A percentile compares a stretch with the other conserved stretches of the same genome.
Conservation (phyloP, 1,140 invertebrate species). For the Tachypleus tridentatus region DNA sequence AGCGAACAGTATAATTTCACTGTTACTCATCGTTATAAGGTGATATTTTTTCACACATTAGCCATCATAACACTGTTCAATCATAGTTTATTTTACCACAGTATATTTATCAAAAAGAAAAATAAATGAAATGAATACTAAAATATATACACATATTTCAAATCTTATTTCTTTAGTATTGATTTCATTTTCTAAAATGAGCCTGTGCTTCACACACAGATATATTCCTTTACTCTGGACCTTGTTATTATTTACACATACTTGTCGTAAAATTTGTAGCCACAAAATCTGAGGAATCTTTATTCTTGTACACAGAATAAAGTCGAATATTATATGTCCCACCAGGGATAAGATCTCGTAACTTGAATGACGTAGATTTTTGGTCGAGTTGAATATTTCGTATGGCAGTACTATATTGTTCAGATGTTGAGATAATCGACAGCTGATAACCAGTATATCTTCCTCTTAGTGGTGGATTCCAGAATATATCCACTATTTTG, state of each 20-base stretch:
- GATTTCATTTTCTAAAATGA: too few species aligned
- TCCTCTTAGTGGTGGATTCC: slow-evolving; percentile 68
- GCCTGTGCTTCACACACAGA: too few species aligned
- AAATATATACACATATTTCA: too few species aligned
- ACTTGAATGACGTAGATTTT: slow-evolving; percentile 49
- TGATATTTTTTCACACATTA: too few species aligned
- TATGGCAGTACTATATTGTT: slow-evolving; percentile 41
- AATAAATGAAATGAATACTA: too few species aligned
- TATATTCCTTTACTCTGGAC: too few species aligned
- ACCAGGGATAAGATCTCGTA: slow-evolving; percentile 70
- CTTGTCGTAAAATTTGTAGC: slow-evolving; percentile 85
- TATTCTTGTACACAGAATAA: slow-evolving; percentile 73
- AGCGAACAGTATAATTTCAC: too few species aligned
- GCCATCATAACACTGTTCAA: too few species aligned
- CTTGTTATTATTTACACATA: slow-evolving; percentile 37
- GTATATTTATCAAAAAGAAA: too few species aligned
- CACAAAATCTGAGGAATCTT: slow-evolving; percentile 80
- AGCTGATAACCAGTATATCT: slow-evolving; percentile 69
- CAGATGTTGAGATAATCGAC: slow-evolving; percentile 51
- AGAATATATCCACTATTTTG: slow-evolving; percentile 71
- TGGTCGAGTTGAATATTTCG: slow-evolving; percentile 50
- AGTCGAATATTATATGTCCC: slow-evolving; percentile 82
- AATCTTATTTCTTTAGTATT: too few species aligned
- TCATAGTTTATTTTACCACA: too few species aligned
- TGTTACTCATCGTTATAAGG: too few species aligned